Evolutionary conservation across 2,113 vertebrate genomes (phyloP), one percentile per base, ranked within the genome.

Genomic region (Coturnix japonica): DNA sequence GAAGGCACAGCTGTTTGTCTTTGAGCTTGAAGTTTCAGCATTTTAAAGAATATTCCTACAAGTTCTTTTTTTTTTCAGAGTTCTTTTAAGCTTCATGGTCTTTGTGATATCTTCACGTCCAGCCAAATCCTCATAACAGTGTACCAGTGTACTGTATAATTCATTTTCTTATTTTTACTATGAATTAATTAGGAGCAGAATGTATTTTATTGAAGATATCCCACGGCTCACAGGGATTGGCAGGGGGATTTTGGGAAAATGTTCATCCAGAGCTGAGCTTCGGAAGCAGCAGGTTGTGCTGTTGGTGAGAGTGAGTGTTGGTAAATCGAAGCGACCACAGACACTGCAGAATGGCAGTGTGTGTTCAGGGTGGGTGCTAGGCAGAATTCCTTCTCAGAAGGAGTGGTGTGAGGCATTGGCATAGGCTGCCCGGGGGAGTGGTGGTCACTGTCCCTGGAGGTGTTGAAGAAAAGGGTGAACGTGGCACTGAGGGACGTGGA

Each of bases 271-370:
- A 30, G 23, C 49, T 13, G 18, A 61, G 7, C 15, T 3, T 11
- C 5, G 35, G 16, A 44, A 73, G n/a, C 22, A 28, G 31, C 11
- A 14, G 46, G 25, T 20, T 0, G 20, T 2, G 17, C 7, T 21
- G 1, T 3, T 22, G 31, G 53, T 3, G 33, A 51, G 22, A 2
- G 4, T 47, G 47, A 47, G 47, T 23, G 47, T 12, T 47, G 46
- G 22, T 47, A 22, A 47, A 13, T 4, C 0, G 0, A 21, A 44
- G 37, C 1, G 53, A 23, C n/a, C 7, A 1, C 7, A 0, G 2
- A 81, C 56, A 33, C 61, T 11, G 28, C 70, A 28, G 51, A 4
- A 8, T 7, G 70, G 4, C 13, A 18, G 15, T 30, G 53, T 54
- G 53, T 30, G 53, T 18, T 49, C 47, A 8, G 23, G 47, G 13